Conservation (phyloP, 2,113 vertebrate species). For the Lichenostomus cassidix region DNA sequence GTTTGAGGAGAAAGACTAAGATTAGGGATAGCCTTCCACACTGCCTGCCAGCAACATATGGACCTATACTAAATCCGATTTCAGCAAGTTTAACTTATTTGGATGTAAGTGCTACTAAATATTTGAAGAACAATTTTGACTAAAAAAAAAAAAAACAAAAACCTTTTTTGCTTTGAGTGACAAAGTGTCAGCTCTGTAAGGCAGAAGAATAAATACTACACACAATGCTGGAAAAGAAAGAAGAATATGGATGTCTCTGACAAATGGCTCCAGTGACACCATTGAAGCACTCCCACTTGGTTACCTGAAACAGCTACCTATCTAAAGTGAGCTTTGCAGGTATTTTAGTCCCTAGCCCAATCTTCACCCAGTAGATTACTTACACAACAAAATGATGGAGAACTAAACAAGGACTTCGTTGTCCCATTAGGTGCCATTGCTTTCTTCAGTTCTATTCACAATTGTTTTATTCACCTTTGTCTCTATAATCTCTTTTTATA, state of each 20-base stretch:
- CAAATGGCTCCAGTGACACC: not conserved
- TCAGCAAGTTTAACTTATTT: constrained; percentile 16
- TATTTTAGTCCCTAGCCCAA: not conserved
- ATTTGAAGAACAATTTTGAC: not conserved
- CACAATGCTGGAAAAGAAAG: not conserved
- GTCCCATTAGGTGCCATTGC: not conserved
- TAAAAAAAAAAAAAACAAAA: not conserved
- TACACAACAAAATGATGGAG: not conserved
- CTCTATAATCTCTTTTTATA: not conserved
- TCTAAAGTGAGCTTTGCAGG: not conserved
- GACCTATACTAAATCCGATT: constrained; percentile 26
- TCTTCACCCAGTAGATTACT: not conserved
- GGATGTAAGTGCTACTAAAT: not conserved
- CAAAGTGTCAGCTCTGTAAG: not conserved
- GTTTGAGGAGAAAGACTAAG: not conserved
- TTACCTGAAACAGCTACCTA: not conserved
- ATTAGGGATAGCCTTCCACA: not conserved
- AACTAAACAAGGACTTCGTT: not conserved
- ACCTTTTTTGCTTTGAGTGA: not conserved
- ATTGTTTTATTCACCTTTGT: not conserved
- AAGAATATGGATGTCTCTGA: not conserved
- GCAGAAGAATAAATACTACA: not conserved
- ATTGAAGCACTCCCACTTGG: not conserved
- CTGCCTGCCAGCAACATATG: not conserved
- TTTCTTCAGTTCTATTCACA: not conserved